Evolutionary conservation across 2,113 vertebrate genomes (phyloP), one percentile per base, ranked within the genome.

Genomic region (Ciconia stormi): DNA sequence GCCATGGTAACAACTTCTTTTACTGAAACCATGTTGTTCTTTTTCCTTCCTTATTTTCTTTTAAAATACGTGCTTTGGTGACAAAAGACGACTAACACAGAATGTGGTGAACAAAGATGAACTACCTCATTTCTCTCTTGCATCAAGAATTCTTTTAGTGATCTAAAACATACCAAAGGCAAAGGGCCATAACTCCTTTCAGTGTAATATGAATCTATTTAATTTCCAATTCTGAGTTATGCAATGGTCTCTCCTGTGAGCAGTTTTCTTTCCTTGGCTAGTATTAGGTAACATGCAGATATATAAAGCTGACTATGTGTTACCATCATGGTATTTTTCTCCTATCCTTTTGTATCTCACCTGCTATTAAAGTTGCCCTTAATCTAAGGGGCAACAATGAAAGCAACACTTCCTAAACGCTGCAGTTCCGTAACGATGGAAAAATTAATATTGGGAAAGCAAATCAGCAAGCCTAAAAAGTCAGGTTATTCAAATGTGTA

Each of bases 41-140:
- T 91, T 70, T 77, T 70, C 71, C 65, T 96, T 94, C 88, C 77
- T 47, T 79, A 52, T 87, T 91, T 92, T 90, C 67, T 67, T 26
- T 3, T 49, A 11, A 47, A 80, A 76, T 38, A 46, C 1, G 0
- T 77, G 53, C 76, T 73, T 55, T 25, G 47, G 34, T 84, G 56
- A 66, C 67, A 73, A 50, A 84, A 71, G 46, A n/a, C 79, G 81
- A 55, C 47, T 55, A 77, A 70, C 40, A 30, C 21, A 47, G 42
- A 92, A 30, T 0, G 0, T 55, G 62, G 74, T 49, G 36, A 86
- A 65, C 73, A 26, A 59, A 95, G 52, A 93, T 29, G 77, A 80
- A 82, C 27, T 38, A 56, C 72, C 49, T 76, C 30, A 42, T 50
- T 90, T 62, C 69, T 82, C 38, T 62, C 72, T 78, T 23, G 1